Conservation (phyloP, 2,797 vertebrate species). For the Parotocinclus haroldoi region DNA sequence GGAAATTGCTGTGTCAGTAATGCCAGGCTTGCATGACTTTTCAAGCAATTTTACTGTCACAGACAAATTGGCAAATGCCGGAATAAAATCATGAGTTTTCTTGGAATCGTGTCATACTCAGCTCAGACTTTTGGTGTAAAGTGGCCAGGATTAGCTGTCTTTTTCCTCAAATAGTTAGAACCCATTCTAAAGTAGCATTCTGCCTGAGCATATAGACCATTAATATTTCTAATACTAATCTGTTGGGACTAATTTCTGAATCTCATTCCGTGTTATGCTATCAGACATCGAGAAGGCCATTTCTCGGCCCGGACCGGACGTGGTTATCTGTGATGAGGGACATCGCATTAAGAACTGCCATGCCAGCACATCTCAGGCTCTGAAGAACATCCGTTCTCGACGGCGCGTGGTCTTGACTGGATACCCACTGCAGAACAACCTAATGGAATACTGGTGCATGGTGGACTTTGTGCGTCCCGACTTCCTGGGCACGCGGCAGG, state of each 20-base stretch:
- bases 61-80: too few species aligned
- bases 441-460: conserved; percentile 99
- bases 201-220: too few species aligned
- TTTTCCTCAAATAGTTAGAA: too few species aligned
- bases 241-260: too few species aligned
- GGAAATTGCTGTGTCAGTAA: too few species aligned
- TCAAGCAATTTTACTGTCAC: too few species aligned
- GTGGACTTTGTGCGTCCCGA: conserved; percentile 97
- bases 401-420: conserved; percentile 90
- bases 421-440: conserved; percentile 97
- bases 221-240: not conserved
- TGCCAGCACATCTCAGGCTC: conserved; percentile 94
- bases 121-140: too few species aligned
- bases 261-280: not conserved
- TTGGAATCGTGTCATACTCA: too few species aligned
- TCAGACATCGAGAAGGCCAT: conserved; percentile 92
- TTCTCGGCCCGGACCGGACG: conserved; percentile 91
- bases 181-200: not conserved
- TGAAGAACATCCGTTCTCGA: conserved; percentile 95
- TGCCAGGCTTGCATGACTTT: too few species aligned
- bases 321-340: conserved; percentile 98
- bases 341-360: conserved; percentile 99
- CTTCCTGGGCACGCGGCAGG: conserved; percentile 91
- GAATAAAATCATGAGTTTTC: too few species aligned
- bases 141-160: too few species aligned